These are phyloP conservation scores for Nyctereutes procyonoides DNA, from an alignment of 2,113 vertebrate genomes.

Conservation along the genomic window DNA sequence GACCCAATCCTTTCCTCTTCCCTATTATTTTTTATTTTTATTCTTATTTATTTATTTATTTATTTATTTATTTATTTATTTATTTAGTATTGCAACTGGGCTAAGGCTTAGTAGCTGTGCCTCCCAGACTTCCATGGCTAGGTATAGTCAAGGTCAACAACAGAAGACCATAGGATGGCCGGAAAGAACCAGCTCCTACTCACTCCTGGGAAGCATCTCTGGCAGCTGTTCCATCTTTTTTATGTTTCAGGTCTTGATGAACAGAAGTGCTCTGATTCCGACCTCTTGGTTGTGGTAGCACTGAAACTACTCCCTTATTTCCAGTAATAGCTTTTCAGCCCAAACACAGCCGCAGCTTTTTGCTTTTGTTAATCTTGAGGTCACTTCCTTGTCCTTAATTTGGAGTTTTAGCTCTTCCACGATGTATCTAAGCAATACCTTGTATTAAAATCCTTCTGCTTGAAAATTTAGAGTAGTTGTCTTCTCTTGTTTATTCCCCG, in stretches of 20 bases:
- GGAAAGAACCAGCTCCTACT: background rate
- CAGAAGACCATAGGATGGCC: background rate
- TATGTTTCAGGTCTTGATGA: background rate
- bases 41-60: background rate
- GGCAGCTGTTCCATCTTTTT: background rate
- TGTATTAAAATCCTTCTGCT: background rate
- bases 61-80: background rate
- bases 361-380: background rate
- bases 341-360: background rate
- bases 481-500: background rate
- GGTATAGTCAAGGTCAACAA: background rate
- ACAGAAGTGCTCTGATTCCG: background rate
- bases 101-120: background rate
- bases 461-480: background rate
- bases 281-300: background rate
- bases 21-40: background rate
- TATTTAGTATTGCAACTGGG: background rate
- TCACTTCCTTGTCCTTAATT: background rate
- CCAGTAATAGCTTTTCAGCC: background rate
- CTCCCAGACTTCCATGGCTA: background rate
- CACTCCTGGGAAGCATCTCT: background rate
- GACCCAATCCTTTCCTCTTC: background rate
- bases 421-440: background rate
- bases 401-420: background rate
- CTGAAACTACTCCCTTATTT: background rate